Evolutionary conservation across 2,797 vertebrate species (phyloP).

Genomic region (Chloroceryle inda): DNA sequence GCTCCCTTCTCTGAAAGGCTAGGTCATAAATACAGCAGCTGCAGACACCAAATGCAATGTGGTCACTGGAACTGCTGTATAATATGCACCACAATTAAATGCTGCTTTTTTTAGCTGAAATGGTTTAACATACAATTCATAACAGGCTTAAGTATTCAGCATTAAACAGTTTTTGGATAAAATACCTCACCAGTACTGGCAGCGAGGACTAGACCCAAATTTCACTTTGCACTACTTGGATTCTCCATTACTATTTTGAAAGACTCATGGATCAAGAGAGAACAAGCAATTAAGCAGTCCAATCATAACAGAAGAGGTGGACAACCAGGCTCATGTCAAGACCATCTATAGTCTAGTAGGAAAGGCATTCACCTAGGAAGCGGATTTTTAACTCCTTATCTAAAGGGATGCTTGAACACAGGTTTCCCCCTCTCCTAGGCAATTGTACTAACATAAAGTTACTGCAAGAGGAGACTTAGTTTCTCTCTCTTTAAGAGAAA

Average conservation of each 20-base stretch:
- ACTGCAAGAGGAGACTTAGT: background rate
- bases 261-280: background rate
- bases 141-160: conserved; percentile 7
- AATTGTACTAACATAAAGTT: background rate
- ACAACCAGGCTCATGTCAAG: background rate
- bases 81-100: background rate
- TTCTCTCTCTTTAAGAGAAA: background rate
- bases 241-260: conserved; percentile 20
- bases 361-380: background rate
- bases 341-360: background rate
- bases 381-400: background rate
- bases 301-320: background rate
- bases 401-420: background rate
- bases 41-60: background rate
- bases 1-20: background rate
- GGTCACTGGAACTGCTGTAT: background rate
- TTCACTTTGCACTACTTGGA: background rate
- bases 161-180: background rate
- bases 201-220: background rate
- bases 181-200: background rate
- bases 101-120: conserved; percentile 11
- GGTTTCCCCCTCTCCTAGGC: background rate
- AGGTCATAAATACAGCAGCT: conserved; percentile 17
- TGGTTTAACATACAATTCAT: conserved; percentile 18
- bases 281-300: background rate